Evolutionary conservation across 2,888 invertebrate genomes (phyloP).

Genomic region (Yponomeuta malinellus): DNA sequence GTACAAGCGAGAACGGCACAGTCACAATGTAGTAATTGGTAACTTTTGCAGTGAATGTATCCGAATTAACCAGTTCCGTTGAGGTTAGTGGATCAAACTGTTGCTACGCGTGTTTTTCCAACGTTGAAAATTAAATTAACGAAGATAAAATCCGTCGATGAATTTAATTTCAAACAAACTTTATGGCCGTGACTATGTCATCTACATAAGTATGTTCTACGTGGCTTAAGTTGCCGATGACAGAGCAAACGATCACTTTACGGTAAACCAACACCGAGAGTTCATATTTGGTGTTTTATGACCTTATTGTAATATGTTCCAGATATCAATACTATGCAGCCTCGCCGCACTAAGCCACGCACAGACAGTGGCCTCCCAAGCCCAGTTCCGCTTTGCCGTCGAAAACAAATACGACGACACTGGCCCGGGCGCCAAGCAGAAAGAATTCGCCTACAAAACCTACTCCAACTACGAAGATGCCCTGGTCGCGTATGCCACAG

Average conservation of each 20-base stretch:
- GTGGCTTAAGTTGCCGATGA: too few relatives aligned
- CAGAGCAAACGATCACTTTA: too few relatives aligned
- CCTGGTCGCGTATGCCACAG: constrained; percentile 48
- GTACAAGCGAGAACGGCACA: background rate
- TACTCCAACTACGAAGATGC: constrained; percentile 56
- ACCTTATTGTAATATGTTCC: constrained; percentile 2
- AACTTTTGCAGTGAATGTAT: background rate
- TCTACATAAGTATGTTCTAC: too few relatives aligned
- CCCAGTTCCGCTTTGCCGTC: constrained; percentile 58
- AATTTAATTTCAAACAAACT: background rate
- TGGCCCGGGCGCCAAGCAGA: constrained; percentile 56
- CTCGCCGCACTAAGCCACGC: background rate
- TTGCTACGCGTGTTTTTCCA: background rate
- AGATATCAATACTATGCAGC: constrained; percentile 1
- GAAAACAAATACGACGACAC: constrained; percentile 68
- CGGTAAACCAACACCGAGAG: too few relatives aligned
- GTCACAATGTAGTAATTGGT: background rate
- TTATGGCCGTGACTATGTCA: too few relatives aligned
- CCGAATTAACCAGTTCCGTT: background rate
- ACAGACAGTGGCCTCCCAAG: constrained; percentile 49
- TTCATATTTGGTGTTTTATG: too few relatives aligned
- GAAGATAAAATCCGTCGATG: background rate
- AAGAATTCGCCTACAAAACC: constrained; percentile 50
- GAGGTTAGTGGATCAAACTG: background rate
- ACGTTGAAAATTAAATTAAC: background rate